Evolutionary conservation across 1,140 invertebrate species (phyloP).

Genomic region (Diuraphis noxia): DNA sequence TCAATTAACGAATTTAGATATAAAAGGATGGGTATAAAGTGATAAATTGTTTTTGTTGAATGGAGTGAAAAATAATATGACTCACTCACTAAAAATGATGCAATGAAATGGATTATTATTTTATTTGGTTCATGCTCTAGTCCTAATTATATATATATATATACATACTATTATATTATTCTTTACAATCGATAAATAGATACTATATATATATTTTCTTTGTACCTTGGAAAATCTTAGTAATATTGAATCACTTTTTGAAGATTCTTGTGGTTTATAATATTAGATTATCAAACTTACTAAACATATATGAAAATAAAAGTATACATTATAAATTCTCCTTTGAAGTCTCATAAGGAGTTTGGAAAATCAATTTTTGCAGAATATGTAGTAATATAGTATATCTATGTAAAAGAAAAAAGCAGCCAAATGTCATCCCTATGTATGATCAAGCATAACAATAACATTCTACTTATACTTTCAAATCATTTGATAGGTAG

Average conservation of each 20-base stretch:
- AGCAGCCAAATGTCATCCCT: neutral
- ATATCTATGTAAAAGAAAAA: neutral
- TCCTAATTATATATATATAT: too few relatives aligned
- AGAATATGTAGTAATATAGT: neutral
- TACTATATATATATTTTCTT: neutral
- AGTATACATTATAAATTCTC: neutral
- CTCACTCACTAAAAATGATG: neutral
- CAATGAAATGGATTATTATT: neutral
- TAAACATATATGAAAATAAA: slow-evolving; percentile 7
- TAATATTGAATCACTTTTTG: neutral
- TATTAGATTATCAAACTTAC: slow-evolving; percentile 6
- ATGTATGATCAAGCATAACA: neutral
- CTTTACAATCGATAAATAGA: neutral
- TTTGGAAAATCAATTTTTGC: neutral
- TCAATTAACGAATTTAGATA: neutral
- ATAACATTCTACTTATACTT: neutral
- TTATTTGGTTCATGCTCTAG: too few relatives aligned
- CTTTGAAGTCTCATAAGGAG: neutral
- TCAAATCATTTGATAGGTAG: neutral
- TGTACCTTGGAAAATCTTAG: neutral
- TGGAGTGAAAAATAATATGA: neutral
- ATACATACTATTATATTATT: too few relatives aligned
- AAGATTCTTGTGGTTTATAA: neutral
- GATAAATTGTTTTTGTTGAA: neutral
- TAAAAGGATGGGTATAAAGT: neutral